Base-by-base conservation (phyloP, 1,140 invertebrate genomes). In the Drosophila miranda region DNA sequence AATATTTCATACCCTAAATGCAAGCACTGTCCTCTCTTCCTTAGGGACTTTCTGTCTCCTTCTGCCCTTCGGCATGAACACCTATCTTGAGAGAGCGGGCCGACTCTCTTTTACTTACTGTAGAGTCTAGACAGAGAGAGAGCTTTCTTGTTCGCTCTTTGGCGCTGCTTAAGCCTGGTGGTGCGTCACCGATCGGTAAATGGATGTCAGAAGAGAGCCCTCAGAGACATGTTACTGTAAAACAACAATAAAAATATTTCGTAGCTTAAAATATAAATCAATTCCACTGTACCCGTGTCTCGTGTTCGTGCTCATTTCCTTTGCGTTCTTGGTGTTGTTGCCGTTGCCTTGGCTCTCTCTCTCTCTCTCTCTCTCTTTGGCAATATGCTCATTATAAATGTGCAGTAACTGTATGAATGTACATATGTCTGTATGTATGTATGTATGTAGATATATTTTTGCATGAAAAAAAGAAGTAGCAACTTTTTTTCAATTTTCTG, bases 331-430 rank as follows among this genome's bases (percentile, higher is more conserved):
- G 9, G 19, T 46, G 45, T 51, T 61, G 56, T 70, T 56, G 41
- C 41, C 41, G 30, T 38, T 64, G 38, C 66, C 55, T 67, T 61
- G 41, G 71, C 67, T 80, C 66, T 26, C 23, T 26, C 23, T 19
- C 67, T 80, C 66, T 26, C 23, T 26, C 23, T 19, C 16, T 16
- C 16, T 16, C 16, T 16, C 16, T 58, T 67, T 61, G 41, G 71
- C 67, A 84, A 80, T 73, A 86, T 86, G 80, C 76, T 84, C 76
- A 84, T 84, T 84, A 84, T 73, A 76, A 86, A 83, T 83, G 81
- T 84, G 72, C 79, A 71, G 42, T 14, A 38, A 19, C 55, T 60
- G 38, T 57, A 34, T 66, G 64, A 44, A 50, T 62, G 49, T 71
- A 44, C 43, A 30, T 34, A 42, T 26, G n/a, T n/a, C 21, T 7